Evolutionary conservation across 2,797 vertebrate genomes (phyloP).

Genomic region (Gymnoscopelus microlampas): DNA sequence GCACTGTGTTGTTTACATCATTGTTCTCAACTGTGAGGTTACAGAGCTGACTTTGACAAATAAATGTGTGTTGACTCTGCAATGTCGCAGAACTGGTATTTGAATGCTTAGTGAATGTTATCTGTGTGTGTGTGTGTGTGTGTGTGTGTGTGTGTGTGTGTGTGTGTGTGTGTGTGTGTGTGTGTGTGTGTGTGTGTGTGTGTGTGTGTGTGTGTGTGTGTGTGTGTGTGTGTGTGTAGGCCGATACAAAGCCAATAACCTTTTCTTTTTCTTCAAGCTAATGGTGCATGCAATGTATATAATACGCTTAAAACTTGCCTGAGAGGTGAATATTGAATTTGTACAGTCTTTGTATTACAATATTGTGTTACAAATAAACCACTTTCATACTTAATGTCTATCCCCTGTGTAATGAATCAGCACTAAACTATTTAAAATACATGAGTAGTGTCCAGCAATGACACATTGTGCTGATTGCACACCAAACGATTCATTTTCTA

Average conservation of each 20-base stretch:
- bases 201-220: conserved; percentile 16
- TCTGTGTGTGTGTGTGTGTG: conserved; percentile 10
- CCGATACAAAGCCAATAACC: not conserved
- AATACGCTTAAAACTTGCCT: not conserved
- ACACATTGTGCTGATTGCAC: too few species aligned
- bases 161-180: conserved; percentile 3
- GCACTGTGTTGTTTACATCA: conserved; percentile 7
- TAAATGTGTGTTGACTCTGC: not conserved
- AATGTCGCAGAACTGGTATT: not conserved
- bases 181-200: conserved; percentile 9
- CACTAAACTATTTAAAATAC: too few species aligned
- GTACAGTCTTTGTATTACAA: conserved; percentile 19
- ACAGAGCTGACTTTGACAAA: not conserved
- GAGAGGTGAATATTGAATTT: conserved; percentile 17
- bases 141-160: not conserved
- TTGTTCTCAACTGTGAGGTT: conserved; percentile 12
- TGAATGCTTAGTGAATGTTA: not conserved
- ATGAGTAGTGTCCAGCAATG: too few species aligned
- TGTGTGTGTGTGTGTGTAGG: conserved; percentile 2
- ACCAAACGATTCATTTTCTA: too few species aligned
- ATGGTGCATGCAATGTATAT: not conserved
- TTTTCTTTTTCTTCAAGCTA: not conserved
- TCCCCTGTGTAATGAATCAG: too few species aligned
- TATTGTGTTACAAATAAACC: conserved; percentile 44
- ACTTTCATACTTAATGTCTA: too few species aligned